These are phyloP conservation scores for Pammene fasciana DNA, from an alignment of 2,888 invertebrate species.

Conservation along the genomic window DNA sequence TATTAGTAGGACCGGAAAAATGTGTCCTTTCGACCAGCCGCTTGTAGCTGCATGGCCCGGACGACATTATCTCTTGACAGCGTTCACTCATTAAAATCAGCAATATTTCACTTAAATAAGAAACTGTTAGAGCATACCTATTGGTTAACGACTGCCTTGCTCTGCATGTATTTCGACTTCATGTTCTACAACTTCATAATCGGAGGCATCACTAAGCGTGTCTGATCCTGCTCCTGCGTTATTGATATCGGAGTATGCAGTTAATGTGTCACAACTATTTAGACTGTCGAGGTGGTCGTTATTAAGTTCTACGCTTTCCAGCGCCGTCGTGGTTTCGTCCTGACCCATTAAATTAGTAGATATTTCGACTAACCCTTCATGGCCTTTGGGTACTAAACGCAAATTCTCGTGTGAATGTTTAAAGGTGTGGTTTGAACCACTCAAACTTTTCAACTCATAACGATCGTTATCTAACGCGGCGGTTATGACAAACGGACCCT, in stretches of 20 bases:
- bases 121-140: background rate
- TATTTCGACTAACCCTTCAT: conserved; percentile 42
- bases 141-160: background rate
- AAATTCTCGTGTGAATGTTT: conserved; percentile 46
- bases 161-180: background rate
- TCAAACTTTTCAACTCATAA: conserved; percentile 41
- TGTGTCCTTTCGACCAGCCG: too few relatives aligned
- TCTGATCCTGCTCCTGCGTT: background rate
- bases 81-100: background rate
- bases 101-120: background rate
- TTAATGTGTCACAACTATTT: background rate
- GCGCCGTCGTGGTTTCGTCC: conserved; percentile 43
- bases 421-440: conserved; percentile 39
- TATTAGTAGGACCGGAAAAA: background rate
- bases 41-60: background rate
- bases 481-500: conserved; percentile 40
- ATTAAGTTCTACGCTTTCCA: background rate
- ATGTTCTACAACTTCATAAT: background rate
- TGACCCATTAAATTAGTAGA: conserved; percentile 28
- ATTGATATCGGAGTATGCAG: background rate
- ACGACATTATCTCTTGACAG: background rate
- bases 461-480: conserved; percentile 43
- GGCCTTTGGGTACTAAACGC: conserved; percentile 34
- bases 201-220: background rate
- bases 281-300: too few relatives aligned